A percentile compares a stretch with the other conserved stretches of the same genome.
These are phyloP conservation scores for Passer montanus DNA, from an alignment of 2,113 vertebrate species.

Conservation along the genomic window DNA sequence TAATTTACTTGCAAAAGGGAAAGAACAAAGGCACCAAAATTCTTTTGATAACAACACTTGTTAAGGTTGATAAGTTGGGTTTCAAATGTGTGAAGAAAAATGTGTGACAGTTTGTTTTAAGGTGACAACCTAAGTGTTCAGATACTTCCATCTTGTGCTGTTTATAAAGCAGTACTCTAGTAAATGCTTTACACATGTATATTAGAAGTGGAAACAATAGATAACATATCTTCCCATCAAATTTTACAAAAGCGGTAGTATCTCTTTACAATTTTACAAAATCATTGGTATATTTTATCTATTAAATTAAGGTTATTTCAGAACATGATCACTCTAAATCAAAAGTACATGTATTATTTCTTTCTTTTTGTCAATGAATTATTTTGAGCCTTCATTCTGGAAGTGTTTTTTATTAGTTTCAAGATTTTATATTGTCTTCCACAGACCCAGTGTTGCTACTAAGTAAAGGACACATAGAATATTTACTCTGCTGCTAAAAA, in stretches of 20 bases:
- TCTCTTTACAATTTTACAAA: background rate
- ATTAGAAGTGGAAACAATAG: conserved; percentile 40
- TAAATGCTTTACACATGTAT: conserved; percentile 58
- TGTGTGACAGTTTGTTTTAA: conserved; percentile 83
- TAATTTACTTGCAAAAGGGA: conserved; percentile 92
- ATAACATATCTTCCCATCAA: conserved; percentile 25
- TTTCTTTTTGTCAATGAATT: background rate
- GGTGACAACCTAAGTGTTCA: conserved; percentile 83
- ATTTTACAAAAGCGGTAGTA: background rate
- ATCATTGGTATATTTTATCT: background rate
- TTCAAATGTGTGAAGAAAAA: conserved; percentile 85
- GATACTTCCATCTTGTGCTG: conserved; percentile 76
- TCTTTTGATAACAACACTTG: conserved; percentile 88
- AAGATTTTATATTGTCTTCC: background rate
- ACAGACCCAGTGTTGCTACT: background rate
- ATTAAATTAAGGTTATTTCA: background rate
- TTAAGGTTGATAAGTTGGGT: conserved; percentile 88
- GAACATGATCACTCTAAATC: background rate
- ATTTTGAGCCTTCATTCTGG: background rate
- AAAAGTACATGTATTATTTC: background rate
- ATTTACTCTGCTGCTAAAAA: conserved; percentile 1
- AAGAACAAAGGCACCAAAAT: conserved; percentile 89
- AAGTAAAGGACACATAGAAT: background rate
- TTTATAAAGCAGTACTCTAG: conserved; percentile 57
- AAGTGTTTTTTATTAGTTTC: background rate